A percentile compares a stretch with the other conserved stretches of the same genome.
Conservation (phyloP, 2,888 invertebrate species). For the Drosophila koepferae region DNA sequence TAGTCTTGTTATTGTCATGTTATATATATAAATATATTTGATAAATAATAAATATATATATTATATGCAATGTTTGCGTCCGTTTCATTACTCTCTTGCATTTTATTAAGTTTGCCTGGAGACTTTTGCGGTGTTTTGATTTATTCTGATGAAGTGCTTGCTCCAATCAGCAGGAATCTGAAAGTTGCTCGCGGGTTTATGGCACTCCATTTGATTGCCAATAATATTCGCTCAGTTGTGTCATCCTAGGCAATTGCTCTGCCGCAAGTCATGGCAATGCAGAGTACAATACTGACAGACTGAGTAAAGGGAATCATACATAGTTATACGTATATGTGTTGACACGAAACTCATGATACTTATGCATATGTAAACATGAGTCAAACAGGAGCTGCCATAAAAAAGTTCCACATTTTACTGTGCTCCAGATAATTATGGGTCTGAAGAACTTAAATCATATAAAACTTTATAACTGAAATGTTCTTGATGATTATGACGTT, state of each 20-base stretch:
- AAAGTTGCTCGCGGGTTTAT: constrained; percentile 52
- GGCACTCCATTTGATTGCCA: constrained; percentile 75
- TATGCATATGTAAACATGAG: constrained; percentile 8
- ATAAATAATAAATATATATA: no score
- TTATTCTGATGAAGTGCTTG: constrained; percentile 51
- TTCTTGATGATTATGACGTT: constrained; percentile 64
- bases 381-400: constrained; percentile 34
- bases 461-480: constrained; percentile 75
- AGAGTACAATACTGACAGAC: not conserved
- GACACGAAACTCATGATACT: not conserved
- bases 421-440: constrained; percentile 47
- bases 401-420: constrained; percentile 41
- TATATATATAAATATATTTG: not conserved
- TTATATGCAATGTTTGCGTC: not conserved
- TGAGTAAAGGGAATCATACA: not conserved
- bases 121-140: constrained; percentile 31
- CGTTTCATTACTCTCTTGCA: constrained; percentile 15
- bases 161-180: constrained; percentile 44
- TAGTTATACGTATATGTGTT: constrained; percentile 8
- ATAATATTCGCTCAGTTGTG: constrained; percentile 59
- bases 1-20: no score
- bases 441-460: constrained; percentile 64
- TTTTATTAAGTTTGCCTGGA: constrained; percentile 21
- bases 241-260: constrained; percentile 29
- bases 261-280: constrained; percentile 27